Evolutionary conservation across 2,888 invertebrate genomes (phyloP).

Genomic region (Craniophora ligustri): DNA sequence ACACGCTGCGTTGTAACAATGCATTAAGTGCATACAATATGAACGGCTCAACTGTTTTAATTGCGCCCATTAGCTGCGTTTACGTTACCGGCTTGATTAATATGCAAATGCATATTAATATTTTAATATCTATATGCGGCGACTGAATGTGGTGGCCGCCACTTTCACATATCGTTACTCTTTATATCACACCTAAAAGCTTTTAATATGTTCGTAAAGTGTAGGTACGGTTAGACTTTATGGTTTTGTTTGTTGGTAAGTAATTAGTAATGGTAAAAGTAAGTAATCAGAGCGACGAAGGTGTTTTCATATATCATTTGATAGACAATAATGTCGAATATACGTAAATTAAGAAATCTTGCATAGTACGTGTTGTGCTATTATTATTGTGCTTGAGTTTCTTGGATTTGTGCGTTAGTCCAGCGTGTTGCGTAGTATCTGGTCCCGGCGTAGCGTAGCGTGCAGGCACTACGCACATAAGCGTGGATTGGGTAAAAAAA

Average conservation of each 20-base stretch:
- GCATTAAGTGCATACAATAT: conserved; percentile 72
- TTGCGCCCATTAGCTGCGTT: conserved; percentile 74
- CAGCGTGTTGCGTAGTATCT: too few species aligned
- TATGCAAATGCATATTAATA: conserved; percentile 75
- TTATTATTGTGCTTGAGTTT: too few species aligned
- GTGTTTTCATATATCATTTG: neutral
- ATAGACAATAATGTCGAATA: neutral
- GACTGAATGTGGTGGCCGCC: conserved; percentile 41
- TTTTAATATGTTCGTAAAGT: conserved; percentile 32
- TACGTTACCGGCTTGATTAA: conserved; percentile 75
- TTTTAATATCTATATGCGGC: conserved; percentile 67
- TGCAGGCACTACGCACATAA: too few species aligned
- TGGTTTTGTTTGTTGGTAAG: conserved; percentile 10
- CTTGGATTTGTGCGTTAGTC: too few species aligned
- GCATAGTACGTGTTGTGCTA: neutral
- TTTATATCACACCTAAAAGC: conserved; percentile 38
- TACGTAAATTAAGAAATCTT: too few species aligned
- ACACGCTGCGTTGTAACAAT: conserved; percentile 56
- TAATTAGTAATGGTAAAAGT: conserved; percentile 5
- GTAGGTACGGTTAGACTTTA: conserved; percentile 36
- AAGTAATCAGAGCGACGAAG: neutral
- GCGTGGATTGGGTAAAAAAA: too few species aligned
- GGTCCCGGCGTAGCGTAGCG: too few species aligned
- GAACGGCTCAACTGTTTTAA: conserved; percentile 76
- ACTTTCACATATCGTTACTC: conserved; percentile 56